Conservation (phyloP, 2,888 invertebrate species). For the Glyphotaelius pellucidus region DNA sequence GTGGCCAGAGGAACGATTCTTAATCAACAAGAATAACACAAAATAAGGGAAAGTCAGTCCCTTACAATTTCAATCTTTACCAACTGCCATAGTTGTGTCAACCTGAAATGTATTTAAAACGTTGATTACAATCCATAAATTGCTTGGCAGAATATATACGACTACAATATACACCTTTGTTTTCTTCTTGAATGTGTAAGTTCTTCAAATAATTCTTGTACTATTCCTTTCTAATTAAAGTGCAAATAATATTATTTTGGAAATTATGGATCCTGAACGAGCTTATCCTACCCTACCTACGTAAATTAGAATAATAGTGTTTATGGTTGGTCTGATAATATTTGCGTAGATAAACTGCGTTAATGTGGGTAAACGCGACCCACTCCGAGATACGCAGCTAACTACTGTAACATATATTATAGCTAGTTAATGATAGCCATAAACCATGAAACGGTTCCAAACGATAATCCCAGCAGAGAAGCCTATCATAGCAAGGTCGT, state of each 20-base stretch:
- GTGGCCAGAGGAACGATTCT: too few relatives aligned
- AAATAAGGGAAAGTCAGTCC: too few relatives aligned
- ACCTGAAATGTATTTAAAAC: too few relatives aligned
- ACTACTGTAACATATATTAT: neutral
- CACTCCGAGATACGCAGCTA: neutral
- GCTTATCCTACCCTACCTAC: neutral
- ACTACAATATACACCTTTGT: too few relatives aligned
- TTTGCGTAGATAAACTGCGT: neutral
- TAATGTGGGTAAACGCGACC: neutral
- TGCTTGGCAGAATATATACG: too few relatives aligned
- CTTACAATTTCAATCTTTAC: too few relatives aligned
- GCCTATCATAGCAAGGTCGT: neutral
- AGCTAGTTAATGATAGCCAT: neutral
- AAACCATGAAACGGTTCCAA: neutral
- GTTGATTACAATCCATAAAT: too few relatives aligned
- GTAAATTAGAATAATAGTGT: neutral
- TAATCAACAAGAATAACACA: too few relatives aligned
- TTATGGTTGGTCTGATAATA: neutral
- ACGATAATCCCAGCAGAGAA: neutral
- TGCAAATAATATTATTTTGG: neutral
- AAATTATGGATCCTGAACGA: neutral
- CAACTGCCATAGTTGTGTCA: too few relatives aligned
- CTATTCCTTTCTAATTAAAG: neutral
- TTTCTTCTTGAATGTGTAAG: too few relatives aligned
- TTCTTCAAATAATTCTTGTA: neutral